Evolutionary conservation across 2,797 vertebrate genomes (phyloP).

Genomic region (Myripristis jacobus): DNA sequence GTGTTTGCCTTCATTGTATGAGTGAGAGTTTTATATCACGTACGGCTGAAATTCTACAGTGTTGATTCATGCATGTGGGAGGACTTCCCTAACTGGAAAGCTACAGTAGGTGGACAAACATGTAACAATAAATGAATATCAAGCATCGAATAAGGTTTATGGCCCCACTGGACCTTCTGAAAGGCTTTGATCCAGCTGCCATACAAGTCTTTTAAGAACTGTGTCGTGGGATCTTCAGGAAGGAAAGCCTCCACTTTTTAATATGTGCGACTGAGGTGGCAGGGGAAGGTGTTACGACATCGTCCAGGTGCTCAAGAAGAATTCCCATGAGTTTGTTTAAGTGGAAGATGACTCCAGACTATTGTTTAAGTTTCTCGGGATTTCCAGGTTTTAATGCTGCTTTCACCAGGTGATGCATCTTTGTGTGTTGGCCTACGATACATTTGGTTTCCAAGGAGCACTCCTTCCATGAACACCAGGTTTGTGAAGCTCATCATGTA

Average conservation of each 20-base stretch:
- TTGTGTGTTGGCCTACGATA: background rate
- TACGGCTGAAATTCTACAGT: background rate
- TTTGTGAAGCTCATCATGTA: background rate
- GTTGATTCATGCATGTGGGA: constrained; percentile 21
- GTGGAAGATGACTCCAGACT: too few species aligned
- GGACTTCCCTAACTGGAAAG: background rate
- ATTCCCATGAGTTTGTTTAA: background rate
- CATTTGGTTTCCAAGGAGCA: constrained; percentile 2
- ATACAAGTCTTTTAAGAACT: background rate
- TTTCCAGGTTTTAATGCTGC: background rate
- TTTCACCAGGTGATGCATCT: constrained; percentile 1
- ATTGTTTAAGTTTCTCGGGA: background rate
- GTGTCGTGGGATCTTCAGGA: background rate
- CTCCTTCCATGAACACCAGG: constrained; percentile 13
- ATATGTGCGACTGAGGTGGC: background rate
- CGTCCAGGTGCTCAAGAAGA: background rate
- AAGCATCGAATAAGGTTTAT: background rate
- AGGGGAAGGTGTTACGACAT: too few species aligned
- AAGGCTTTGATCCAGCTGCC: background rate
- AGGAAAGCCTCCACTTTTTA: background rate
- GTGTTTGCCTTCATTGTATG: constrained; percentile 18
- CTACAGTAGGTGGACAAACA: background rate
- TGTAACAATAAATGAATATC: background rate
- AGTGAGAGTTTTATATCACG: constrained; percentile 5
- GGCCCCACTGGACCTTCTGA: background rate